phyloP scores from a whole-genome alignment of 2,113 vertebrate species.

The Zosterops japonicus region DNA sequence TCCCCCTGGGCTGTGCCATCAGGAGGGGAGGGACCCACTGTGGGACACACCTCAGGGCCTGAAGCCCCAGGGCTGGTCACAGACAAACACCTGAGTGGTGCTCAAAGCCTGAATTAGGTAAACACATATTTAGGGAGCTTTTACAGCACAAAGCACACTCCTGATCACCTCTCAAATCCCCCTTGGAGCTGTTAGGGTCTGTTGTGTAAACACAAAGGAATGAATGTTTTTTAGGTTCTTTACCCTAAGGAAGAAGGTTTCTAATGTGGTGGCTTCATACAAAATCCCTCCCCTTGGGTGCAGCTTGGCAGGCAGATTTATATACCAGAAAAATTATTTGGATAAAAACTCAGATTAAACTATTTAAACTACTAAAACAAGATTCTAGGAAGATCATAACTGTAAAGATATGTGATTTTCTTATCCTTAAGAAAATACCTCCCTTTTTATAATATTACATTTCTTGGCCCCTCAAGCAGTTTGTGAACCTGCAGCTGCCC shows the following conservation, averaged over 20 bases:
- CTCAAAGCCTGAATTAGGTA: slow-evolving; percentile 56
- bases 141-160: slow-evolving; percentile 64
- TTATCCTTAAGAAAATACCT: not conserved
- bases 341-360: not conserved
- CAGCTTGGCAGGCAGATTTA: slow-evolving; percentile 45
- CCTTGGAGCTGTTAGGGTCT: slow-evolving; percentile 58
- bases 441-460: not conserved
- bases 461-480: not conserved
- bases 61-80: not conserved
- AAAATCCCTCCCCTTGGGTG: not conserved
- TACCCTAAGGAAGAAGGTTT: slow-evolving; percentile 42
- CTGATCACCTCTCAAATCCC: slow-evolving; percentile 62
- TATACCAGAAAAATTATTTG: not conserved
- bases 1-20: rapidly evolving
- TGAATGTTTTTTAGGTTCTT: slow-evolving; percentile 27
- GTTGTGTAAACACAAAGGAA: slow-evolving; percentile 60
- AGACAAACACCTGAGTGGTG: not conserved
- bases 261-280: not conserved
- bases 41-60: rapidly evolving
- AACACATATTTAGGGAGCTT: slow-evolving; percentile 68
- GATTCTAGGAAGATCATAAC: not conserved
- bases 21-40: not conserved
- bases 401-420: not conserved
- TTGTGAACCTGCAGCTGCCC: not conserved
- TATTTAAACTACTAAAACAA: not conserved